A percentile compares a stretch with the other conserved stretches of the same genome.
phyloP scores from a whole-genome alignment of 2,888 invertebrate species.

The Habroteleia sp. region DNA sequence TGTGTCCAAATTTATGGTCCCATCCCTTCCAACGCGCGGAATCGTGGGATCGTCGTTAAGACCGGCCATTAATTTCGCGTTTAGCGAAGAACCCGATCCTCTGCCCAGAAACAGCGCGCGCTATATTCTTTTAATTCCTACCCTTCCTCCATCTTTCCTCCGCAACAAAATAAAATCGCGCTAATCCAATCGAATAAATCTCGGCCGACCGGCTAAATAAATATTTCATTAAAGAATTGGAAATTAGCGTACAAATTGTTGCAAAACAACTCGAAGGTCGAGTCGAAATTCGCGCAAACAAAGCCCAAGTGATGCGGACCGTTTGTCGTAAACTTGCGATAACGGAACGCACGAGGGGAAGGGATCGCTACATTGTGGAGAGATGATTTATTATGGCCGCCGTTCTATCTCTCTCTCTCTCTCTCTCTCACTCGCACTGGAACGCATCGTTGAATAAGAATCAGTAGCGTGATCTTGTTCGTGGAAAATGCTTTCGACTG shows the following conservation, averaged over 20 bases:
- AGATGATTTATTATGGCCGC: conserved; percentile 79
- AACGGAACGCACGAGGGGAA: conserved; percentile 72
- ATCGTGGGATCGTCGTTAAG: conserved; percentile 68
- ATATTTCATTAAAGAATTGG: too few relatives aligned
- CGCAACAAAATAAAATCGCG: conserved; percentile 19
- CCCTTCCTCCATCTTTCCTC: conserved; percentile 6
- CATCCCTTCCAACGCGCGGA: conserved; percentile 67
- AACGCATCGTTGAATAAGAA: conserved; percentile 23
- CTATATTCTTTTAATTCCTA: conserved; percentile 50
- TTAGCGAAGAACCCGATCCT: conserved; percentile 66
- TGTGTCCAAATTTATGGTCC: conserved; percentile 82
- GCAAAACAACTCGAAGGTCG: too few relatives aligned
- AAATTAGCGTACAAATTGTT: too few relatives aligned
- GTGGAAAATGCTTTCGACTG: conserved; percentile 15
- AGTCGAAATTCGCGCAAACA: too few relatives aligned
- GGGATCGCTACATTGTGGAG: conserved; percentile 71
- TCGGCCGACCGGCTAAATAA: conserved; percentile 25
- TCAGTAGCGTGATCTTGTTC: conserved; percentile 32
- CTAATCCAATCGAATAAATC: conserved; percentile 30
- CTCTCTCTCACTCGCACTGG: too few relatives aligned
- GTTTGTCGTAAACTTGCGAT: conserved; percentile 72
- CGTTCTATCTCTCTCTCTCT: conserved; percentile 45
- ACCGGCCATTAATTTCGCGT: conserved; percentile 69
- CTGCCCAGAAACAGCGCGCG: conserved; percentile 19
- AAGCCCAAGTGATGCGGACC: neutral